A percentile compares a stretch with the other conserved stretches of the same genome.
Evolutionary conservation across 2,113 vertebrate genomes (phyloP).

Genomic region (Sarotherodon lohbergeri): DNA sequence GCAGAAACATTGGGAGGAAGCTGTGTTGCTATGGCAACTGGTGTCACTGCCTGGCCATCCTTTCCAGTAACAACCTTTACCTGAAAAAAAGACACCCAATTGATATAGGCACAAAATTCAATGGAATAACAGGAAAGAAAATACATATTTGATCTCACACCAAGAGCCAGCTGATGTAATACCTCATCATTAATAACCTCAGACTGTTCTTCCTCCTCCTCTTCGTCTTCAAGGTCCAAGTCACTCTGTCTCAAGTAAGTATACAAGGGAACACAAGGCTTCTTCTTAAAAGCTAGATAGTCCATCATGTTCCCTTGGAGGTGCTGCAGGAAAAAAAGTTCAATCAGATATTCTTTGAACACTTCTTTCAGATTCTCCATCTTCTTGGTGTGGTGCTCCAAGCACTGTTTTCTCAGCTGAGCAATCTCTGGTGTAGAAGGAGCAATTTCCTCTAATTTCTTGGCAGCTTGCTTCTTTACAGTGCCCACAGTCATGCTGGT

Average conservation of each 20-base stretch:
- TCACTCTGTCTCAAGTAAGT: conserved; percentile 93
- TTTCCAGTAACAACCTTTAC: conserved; percentile 96
- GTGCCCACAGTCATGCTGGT: conserved; percentile 54
- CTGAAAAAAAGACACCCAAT: conserved; percentile 67
- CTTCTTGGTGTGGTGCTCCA: conserved; percentile 88
- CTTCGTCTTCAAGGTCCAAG: conserved; percentile 92
- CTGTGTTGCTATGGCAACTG: conserved; percentile 95
- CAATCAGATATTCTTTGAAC: conserved; percentile 90
- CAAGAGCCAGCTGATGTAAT: conserved; percentile 14
- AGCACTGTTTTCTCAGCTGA: conserved; percentile 87
- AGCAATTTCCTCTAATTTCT: conserved; percentile 90
- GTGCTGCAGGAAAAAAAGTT: conserved; percentile 96
- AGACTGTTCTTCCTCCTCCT: conserved; percentile 93
- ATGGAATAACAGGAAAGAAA: not conserved
- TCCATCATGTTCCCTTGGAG: conserved; percentile 99
- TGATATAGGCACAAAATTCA: conserved; percentile 45
- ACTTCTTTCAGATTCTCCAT: conserved; percentile 87
- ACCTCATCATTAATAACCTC: conserved; percentile 97
- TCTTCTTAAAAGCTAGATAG: conserved; percentile 94
- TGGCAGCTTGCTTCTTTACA: conserved; percentile 79
- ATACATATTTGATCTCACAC: not conserved
- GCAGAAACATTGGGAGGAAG: conserved; percentile 95
- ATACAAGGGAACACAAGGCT: conserved; percentile 87
- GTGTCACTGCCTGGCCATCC: conserved; percentile 93
- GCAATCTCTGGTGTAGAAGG: conserved; percentile 87